These are phyloP conservation scores for Bovichtus variegatus DNA, from an alignment of 2,797 vertebrate genomes.

Conservation along the genomic window DNA sequence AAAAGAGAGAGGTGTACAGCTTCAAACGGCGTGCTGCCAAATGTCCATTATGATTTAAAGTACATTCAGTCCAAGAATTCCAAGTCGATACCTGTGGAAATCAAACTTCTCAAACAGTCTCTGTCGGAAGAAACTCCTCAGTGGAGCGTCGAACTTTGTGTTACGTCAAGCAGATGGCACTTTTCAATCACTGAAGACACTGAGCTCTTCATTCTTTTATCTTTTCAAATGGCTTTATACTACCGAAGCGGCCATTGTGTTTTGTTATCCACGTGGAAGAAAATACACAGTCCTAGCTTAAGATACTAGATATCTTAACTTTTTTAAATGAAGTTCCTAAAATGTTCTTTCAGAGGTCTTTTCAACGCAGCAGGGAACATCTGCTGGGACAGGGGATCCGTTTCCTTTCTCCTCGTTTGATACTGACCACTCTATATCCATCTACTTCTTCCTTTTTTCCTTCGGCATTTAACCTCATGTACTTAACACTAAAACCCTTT, in stretches of 20 bases:
- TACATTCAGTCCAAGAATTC: neutral
- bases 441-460: neutral
- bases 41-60: constrained; percentile 4
- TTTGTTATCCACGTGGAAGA: neutral
- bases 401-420: constrained; percentile 11
- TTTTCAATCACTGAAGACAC: neutral
- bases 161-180: too few species aligned
- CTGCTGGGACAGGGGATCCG: neutral
- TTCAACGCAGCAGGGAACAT: neutral
- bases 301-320: constrained; percentile 35
- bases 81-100: neutral
- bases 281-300: neutral
- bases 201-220: neutral
- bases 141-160: neutral
- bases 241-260: neutral
- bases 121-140: neutral
- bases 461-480: constrained; percentile 11
- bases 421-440: neutral
- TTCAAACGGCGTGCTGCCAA: neutral
- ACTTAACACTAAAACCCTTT: neutral
- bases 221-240: neutral
- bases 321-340: constrained; percentile 10
- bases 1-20: neutral
- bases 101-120: neutral
- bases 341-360: constrained; percentile 23